Base-by-base conservation (phyloP, 2,888 invertebrate genomes). In the Amphiduros pacificus region DNA sequence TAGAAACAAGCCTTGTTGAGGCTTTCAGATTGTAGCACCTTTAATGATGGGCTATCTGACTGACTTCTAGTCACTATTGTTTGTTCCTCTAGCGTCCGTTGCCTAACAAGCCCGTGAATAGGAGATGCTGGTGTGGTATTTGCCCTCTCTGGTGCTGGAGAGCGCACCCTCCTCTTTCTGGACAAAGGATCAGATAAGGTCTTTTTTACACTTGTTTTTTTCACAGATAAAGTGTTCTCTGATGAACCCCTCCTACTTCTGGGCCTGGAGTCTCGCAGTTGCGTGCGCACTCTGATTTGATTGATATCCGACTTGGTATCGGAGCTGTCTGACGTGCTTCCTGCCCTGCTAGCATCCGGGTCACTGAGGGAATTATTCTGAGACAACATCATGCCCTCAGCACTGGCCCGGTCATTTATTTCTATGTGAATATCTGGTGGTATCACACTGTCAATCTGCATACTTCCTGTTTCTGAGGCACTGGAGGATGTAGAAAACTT, bases 11-110 rank as follows among this genome's bases (percentile, higher is more conserved):
- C 24, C 26, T 60, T 60, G 6, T 22, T 40, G 20, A 54, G 48
- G 24, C 60, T 60, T 5, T 54, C 49, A n/a, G 60, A 60, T 32
- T 60, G 60, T 1, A 54, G 44, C 1, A 60, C 5, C 1, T 29
- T 29, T 6, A 60, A 17, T 24, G 9, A 27, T 14, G 52, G 28
- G 14, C 52, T 59, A 5, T 52, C 53, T 1, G 26, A 20, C 9
- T 36, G 9, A 11, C 20, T 49, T 17, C 22, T n/a, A 20, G 9
- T 49, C 11, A 17, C 49, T 17, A 9, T 11, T 6, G 44, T 44
- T 9, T 9, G n/a, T n/a, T 6, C 20, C 29, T 56, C 29, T 1
- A 32, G 32, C 9, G 53, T 22, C 14, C 22, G 1, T 14, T 53
- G 53, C 20, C 53, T 22, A 6, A 20, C 22, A 32, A 53, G 53